Percentiles rank a stretch among this genome's conserved stretches.
These are phyloP conservation scores for Isoperla grammatica DNA, from an alignment of 2,888 invertebrate genomes.

Conservation along the genomic window DNA sequence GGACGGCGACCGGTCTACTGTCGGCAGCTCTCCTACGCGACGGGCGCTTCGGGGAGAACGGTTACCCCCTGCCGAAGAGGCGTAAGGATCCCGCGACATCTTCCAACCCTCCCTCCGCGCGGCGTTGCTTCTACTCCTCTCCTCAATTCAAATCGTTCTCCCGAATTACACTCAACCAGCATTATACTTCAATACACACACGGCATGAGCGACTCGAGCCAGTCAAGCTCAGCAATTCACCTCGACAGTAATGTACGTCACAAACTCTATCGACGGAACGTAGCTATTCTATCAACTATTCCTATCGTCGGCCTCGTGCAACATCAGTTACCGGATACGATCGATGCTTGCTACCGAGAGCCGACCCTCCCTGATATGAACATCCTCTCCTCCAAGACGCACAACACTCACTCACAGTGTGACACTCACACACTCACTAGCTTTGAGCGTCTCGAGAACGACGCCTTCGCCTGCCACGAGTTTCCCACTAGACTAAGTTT, in stretches of 20 bases:
- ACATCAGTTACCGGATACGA: background rate
- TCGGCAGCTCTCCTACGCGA: slow-evolving; percentile 61
- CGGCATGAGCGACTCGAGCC: background rate
- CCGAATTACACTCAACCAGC: slow-evolving; percentile 14
- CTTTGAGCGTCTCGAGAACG: background rate
- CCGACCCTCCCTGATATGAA: background rate
- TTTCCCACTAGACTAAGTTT: slow-evolving; percentile 4
- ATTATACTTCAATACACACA: slow-evolving; percentile 14
- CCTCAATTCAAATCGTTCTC: slow-evolving; percentile 21
- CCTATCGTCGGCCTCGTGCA: background rate
- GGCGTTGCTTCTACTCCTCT: slow-evolving; percentile 10
- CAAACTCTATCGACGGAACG: background rate
- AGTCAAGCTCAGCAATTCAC: background rate
- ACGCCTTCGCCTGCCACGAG: background rate
- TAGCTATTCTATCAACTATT: background rate
- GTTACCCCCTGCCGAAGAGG: slow-evolving; percentile 47
- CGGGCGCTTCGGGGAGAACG: slow-evolving; percentile 56
- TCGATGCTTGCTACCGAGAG: background rate
- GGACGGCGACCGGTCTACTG: slow-evolving; percentile 85
- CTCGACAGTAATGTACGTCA: background rate
- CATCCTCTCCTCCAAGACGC: background rate
- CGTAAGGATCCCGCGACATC: slow-evolving; percentile 30
- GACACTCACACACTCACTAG: background rate
- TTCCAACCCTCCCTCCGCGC: slow-evolving; percentile 28
- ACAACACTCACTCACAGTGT: background rate